Percentiles rank a stretch among this genome's conserved stretches.
These are phyloP conservation scores for Hirtodrosophila histrioides DNA, from an alignment of 2,888 invertebrate species.

Conservation along the genomic window DNA sequence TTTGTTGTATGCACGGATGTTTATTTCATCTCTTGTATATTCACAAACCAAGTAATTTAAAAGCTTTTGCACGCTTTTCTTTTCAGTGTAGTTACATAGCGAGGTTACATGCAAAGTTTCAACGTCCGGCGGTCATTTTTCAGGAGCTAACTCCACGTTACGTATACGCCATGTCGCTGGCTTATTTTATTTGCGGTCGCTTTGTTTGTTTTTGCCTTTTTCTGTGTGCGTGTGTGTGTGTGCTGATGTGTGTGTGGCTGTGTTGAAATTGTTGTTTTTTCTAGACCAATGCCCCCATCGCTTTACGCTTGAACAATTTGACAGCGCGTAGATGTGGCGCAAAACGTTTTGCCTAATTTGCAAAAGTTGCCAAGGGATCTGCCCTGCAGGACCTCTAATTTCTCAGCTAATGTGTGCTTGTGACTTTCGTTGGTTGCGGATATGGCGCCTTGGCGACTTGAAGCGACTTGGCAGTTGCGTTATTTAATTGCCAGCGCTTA, in stretches of 20 bases:
- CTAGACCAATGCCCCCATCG: slow-evolving; percentile 36
- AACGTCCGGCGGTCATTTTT: slow-evolving; percentile 68
- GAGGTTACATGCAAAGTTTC: slow-evolving; percentile 56
- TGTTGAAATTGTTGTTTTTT: slow-evolving; percentile 40
- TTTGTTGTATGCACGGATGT: too few species aligned
- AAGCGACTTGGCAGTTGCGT: slow-evolving; percentile 35
- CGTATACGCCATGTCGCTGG: slow-evolving; percentile 62
- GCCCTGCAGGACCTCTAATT: slow-evolving; percentile 35
- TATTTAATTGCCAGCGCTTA: slow-evolving; percentile 76
- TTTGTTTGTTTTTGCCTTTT: slow-evolving; percentile 33
- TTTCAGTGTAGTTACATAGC: slow-evolving; percentile 14
- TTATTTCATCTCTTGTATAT: too few species aligned
- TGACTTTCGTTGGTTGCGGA: slow-evolving; percentile 34
- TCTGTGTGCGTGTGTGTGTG: background rate
- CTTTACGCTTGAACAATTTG: slow-evolving; percentile 78
- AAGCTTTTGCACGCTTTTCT: too few species aligned
- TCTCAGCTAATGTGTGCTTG: slow-evolving; percentile 66
- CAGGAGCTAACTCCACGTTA: slow-evolving; percentile 59
- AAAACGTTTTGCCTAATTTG: slow-evolving; percentile 79
- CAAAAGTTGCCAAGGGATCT: slow-evolving; percentile 60
- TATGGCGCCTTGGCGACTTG: slow-evolving; percentile 41
- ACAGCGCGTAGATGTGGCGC: slow-evolving; percentile 74
- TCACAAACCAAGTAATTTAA: too few species aligned
- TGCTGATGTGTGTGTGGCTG: slow-evolving; percentile 3
- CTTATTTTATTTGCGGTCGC: slow-evolving; percentile 70